Evolutionary conservation across 2,888 invertebrate species (phyloP).

Genomic region (Dasysyrphus tricinctus): DNA sequence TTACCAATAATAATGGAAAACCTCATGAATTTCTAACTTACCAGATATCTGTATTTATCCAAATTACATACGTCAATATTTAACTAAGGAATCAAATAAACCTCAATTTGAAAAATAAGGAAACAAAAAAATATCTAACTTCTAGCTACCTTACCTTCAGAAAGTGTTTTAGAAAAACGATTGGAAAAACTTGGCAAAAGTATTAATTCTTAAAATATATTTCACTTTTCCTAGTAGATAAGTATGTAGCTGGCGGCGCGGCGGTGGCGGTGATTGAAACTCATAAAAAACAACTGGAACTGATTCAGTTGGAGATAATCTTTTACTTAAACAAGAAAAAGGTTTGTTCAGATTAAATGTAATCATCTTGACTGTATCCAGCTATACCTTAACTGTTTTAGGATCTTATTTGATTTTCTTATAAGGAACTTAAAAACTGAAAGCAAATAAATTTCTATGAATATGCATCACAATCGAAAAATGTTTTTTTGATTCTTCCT

Average conservation of each 20-base stretch:
- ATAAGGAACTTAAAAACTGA: constrained; percentile 7
- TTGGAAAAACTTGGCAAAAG: no score
- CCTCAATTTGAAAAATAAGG: no score
- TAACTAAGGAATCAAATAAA: no score
- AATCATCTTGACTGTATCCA: constrained; percentile 31
- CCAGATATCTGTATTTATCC: no score
- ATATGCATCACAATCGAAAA: constrained; percentile 49
- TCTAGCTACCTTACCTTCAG: no score
- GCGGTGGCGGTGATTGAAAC: background rate
- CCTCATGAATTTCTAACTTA: no score
- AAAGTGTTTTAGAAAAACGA: no score
- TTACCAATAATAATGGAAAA: no score
- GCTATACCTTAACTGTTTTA: constrained; percentile 6
- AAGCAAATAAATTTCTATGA: constrained; percentile 35
- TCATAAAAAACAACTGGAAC: constrained; percentile 14
- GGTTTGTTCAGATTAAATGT: constrained; percentile 29
- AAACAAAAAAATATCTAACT: no score
- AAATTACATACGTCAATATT: no score
- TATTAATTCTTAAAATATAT: background rate
- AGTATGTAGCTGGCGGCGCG: background rate
- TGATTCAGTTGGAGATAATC: constrained; percentile 44
- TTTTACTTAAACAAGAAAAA: constrained; percentile 25
- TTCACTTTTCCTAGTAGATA: no score
- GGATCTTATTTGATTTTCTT: background rate
- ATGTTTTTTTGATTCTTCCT: constrained; percentile 33